Evolutionary conservation across 2,113 vertebrate species (phyloP), one percentile per base, ranked within the genome.

Genomic region (Beaufortia kweichowensis): DNA sequence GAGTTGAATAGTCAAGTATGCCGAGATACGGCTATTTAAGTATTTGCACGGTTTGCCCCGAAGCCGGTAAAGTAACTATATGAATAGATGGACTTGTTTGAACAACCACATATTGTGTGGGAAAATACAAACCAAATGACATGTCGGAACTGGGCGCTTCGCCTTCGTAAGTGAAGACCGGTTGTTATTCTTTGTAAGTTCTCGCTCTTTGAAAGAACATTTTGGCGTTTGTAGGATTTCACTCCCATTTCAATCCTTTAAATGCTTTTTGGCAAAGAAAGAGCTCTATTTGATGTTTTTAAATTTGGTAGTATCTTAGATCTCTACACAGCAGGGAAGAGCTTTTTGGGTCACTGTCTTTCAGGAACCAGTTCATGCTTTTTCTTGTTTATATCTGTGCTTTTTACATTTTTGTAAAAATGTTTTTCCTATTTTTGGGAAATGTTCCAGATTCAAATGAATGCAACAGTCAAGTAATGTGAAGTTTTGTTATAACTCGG

Each of bases 151-250:
- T 35, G 65, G 39, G 50, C 21, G 50, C 2, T 29, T 43, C 59
- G 41, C 17, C 33, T 66, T 31, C 3, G 14, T 33, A 76, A 57
- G 31, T 59, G 17, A 68, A 60, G 39, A 57, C 35, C 29, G 24
- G 39, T 19, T 77, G 53, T 77, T 68, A 26, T 61, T 77, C 29
- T 53, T 70, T 66, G 76, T 50, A 62, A 39, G 62, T 77, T 61
- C 29, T 62, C 48, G 56, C 6, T 35, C 12, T 35, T 69, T 48
- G 29, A 61, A 31, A 43, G 19, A 21, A 0, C 19, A 2, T 62
- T 19, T 26, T 2, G 33, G 14, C 14, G 1, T 46, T 55, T 46
- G 21, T n/a, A 41, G 12, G 48, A 48, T 26, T 63, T 17, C 12
- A 10, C 43, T 21, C 29, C 21, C 59, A 35, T 29, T 70, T 63